These are phyloP conservation scores for Theristus sp. DNA, from an alignment of 2,888 invertebrate genomes.

Conservation along the genomic window DNA sequence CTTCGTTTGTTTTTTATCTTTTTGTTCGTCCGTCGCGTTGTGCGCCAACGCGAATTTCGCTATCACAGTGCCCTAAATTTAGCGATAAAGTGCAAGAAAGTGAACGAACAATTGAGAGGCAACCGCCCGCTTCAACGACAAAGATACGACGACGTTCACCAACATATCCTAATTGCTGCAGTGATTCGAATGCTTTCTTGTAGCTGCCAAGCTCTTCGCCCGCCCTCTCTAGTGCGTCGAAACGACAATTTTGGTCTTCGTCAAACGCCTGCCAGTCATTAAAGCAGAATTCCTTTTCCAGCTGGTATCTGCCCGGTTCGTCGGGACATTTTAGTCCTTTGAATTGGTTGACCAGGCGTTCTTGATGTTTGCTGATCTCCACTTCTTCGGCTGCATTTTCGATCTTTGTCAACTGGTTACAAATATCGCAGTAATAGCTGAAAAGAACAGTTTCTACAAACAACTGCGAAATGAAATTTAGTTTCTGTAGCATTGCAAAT, in stretches of 20 bases:
- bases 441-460: constrained; percentile 4
- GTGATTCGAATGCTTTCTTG: constrained; percentile 20
- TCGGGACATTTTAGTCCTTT: constrained; percentile 24
- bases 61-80: constrained; percentile 22
- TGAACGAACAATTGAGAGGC: too few species aligned
- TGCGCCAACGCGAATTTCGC: constrained; percentile 25
- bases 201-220: constrained; percentile 18
- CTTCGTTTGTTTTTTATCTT: constrained; percentile 17
- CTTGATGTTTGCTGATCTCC: neutral
- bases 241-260: constrained; percentile 24
- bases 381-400: constrained; percentile 8
- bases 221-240: constrained; percentile 20
- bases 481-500: neutral
- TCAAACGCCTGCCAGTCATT: constrained; percentile 28
- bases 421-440: constrained; percentile 28
- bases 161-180: constrained; percentile 27
- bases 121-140: too few species aligned
- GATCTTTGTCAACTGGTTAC: constrained; percentile 20
- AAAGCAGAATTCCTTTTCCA: constrained; percentile 27
- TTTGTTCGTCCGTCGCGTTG: constrained; percentile 22
- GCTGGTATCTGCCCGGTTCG: constrained; percentile 20
- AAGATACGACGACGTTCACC: constrained; percentile 5
- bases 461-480: neutral
- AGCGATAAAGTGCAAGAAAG: neutral
- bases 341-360: constrained; percentile 15